phyloP scores from a whole-genome alignment of 2,113 vertebrate species.

The Eptesicus fuscus region DNA sequence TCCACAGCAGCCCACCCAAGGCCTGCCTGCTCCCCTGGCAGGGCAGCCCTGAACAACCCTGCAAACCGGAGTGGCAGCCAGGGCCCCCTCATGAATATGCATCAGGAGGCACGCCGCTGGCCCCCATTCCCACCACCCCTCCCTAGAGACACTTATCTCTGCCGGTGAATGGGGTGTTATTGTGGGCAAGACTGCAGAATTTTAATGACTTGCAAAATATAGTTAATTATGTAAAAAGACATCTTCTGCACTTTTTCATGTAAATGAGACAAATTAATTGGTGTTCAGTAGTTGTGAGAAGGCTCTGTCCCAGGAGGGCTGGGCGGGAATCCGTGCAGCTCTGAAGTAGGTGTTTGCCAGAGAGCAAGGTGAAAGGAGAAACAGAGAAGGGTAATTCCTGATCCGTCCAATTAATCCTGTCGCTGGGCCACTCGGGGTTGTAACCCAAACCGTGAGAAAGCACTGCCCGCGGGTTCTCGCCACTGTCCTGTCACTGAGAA shows the following conservation, averaged over 20 bases:
- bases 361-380: conserved; percentile 27
- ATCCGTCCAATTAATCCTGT: conserved; percentile 35
- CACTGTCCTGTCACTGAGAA: background rate
- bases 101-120: background rate
- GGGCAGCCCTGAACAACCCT: background rate
- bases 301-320: background rate
- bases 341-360: conserved; percentile 36
- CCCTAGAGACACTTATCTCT: background rate
- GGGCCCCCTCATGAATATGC: background rate
- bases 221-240: conserved; percentile 74
- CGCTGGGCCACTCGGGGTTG: background rate
- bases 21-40: background rate
- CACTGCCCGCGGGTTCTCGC: background rate
- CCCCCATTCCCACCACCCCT: background rate
- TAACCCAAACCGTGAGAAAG: conserved; percentile 69
- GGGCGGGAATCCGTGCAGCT: background rate
- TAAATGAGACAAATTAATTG: conserved; percentile 74
- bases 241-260: conserved; percentile 71
- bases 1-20: background rate
- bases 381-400: background rate
- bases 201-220: conserved; percentile 72
- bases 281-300: conserved; percentile 37
- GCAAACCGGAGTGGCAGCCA: background rate
- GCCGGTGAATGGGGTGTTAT: conserved; percentile 48
- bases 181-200: conserved; percentile 66